A percentile compares a stretch with the other conserved stretches of the same genome.
phyloP scores from a whole-genome alignment of 2,888 invertebrate species.

The Tenthredo livida region DNA sequence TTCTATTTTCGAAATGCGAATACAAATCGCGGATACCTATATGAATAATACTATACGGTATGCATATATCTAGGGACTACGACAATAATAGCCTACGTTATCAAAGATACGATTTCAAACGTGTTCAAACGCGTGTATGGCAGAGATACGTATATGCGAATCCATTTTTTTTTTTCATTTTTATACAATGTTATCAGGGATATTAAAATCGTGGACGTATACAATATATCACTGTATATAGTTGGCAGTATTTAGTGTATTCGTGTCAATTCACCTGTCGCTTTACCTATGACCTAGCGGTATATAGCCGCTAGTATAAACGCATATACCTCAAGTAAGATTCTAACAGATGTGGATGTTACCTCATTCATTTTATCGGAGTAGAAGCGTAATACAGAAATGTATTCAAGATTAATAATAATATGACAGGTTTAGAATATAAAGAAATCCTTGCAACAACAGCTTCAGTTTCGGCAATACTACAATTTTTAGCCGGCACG shows the following conservation, averaged over 20 bases:
- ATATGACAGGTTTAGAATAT: conserved; percentile 75
- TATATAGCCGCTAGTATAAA: neutral
- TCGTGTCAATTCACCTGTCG: neutral
- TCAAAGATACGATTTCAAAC: too few relatives aligned
- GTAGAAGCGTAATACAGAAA: neutral
- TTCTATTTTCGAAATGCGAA: too few relatives aligned
- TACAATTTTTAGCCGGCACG: conserved; percentile 93
- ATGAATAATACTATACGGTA: too few relatives aligned
- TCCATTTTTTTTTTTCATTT: neutral
- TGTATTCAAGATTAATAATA: conserved; percentile 48
- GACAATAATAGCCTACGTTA: neutral
- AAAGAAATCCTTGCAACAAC: conserved; percentile 79
- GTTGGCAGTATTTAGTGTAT: neutral
- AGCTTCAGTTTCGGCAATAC: conserved; percentile 88
- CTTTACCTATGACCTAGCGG: neutral
- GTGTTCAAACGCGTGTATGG: too few relatives aligned
- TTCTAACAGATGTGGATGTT: neutral
- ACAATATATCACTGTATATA: neutral
- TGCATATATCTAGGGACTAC: too few relatives aligned
- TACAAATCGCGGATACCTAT: too few relatives aligned
- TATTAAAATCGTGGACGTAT: neutral
- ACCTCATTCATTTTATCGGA: neutral
- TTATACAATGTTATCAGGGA: neutral
- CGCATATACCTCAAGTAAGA: neutral
- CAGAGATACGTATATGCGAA: neutral